Percentiles rank a stretch among this genome's conserved stretches.
Evolutionary conservation across 2,888 invertebrate genomes (phyloP).

Genomic region (Eilema caniola): DNA sequence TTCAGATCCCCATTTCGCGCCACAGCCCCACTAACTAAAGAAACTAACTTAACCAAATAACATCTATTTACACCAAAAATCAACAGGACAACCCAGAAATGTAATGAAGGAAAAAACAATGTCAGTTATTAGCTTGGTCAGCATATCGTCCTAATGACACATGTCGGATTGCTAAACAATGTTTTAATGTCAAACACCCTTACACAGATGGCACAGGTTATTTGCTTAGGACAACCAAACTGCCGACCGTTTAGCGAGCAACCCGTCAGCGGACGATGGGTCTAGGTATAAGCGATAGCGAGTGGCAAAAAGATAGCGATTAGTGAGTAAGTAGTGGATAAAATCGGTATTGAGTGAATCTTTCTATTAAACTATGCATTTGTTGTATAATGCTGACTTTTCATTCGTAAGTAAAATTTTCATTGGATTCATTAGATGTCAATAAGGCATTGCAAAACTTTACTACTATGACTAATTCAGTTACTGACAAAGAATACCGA

Average conservation of each 20-base stretch:
- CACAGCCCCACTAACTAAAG: slow-evolving; percentile 3
- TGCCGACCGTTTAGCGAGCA: slow-evolving; percentile 81
- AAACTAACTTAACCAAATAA: slow-evolving; percentile 12
- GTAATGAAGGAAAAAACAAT: slow-evolving; percentile 69
- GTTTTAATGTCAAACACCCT: slow-evolving; percentile 83
- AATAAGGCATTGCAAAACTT: no score
- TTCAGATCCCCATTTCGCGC: neutral
- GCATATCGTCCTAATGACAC: slow-evolving; percentile 78
- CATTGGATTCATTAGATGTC: no score
- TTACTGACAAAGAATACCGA: no score
- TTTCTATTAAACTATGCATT: no score
- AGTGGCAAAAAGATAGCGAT: neutral
- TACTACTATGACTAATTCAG: no score
- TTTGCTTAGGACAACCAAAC: slow-evolving; percentile 85
- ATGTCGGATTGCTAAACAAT: slow-evolving; percentile 80
- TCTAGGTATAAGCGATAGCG: slow-evolving; percentile 29
- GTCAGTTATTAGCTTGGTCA: slow-evolving; percentile 67
- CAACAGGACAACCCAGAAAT: slow-evolving; percentile 46
- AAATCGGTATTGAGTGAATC: no score
- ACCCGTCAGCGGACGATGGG: slow-evolving; percentile 52
- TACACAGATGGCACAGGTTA: slow-evolving; percentile 78
- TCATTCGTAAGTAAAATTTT: no score
- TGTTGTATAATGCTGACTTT: no score
- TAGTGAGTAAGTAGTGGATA: no score
- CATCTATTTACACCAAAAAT: slow-evolving; percentile 22